Evolutionary conservation across 2,797 vertebrate genomes (phyloP).

Genomic region (Sebastes taczanowskii): DNA sequence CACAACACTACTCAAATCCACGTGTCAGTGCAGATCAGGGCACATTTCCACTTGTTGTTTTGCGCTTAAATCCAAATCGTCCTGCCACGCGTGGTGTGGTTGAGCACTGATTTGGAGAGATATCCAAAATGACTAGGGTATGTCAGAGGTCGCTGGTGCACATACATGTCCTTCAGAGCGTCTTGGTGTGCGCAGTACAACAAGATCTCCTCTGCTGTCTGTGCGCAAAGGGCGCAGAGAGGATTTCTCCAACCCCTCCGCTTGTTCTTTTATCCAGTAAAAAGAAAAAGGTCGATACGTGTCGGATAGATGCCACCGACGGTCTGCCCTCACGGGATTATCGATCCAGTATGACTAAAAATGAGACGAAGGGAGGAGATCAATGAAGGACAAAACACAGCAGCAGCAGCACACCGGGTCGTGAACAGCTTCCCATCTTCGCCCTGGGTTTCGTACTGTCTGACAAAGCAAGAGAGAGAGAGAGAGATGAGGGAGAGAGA

Average conservation of each 20-base stretch:
- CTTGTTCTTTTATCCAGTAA: constrained; percentile 51
- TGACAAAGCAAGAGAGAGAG: background rate
- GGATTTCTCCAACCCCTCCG: background rate
- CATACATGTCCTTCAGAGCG: constrained; percentile 40
- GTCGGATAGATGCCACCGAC: constrained; percentile 15
- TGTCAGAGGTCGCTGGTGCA: constrained; percentile 24
- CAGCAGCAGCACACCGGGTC: constrained; percentile 27
- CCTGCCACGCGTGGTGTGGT: background rate
- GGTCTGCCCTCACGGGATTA: constrained; percentile 32
- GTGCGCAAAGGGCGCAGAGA: constrained; percentile 33
- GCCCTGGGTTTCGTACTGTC: constrained; percentile 25
- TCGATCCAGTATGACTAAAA: constrained; percentile 57
- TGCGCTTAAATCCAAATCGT: constrained; percentile 29
- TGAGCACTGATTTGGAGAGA: background rate
- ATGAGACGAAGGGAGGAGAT: constrained; percentile 39
- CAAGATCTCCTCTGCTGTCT: background rate
- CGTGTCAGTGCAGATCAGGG: background rate
- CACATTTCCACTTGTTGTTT: constrained; percentile 35
- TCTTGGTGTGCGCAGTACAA: constrained; percentile 39
- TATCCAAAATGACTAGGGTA: constrained; percentile 27
- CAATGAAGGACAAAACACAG: constrained; percentile 36
- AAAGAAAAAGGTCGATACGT: constrained; percentile 33
- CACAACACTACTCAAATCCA: background rate
- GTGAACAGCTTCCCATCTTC: constrained; percentile 30
- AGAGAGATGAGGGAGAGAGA: background rate